Evolutionary conservation across 2,888 invertebrate genomes (phyloP), one percentile per base, ranked within the genome.

Genomic region (Philereme vetulata): DNA sequence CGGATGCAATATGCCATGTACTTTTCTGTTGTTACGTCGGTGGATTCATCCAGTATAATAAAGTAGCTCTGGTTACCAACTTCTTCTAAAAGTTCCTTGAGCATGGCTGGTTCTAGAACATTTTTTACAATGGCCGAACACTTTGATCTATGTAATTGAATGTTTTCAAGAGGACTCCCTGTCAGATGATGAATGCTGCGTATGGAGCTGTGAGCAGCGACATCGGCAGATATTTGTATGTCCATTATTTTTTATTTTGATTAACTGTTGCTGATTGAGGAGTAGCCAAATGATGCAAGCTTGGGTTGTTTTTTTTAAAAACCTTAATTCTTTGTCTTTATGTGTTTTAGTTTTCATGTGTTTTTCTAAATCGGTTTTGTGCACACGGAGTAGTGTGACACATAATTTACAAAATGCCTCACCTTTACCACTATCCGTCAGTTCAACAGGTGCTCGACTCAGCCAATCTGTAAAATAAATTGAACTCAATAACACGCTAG

Each of bases 351-450:
- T 50, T 60, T 60, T 60, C 60, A 55, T 54, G 51, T 60, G 60
- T 47, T 60, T 60, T 60, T 60, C 60, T n/a, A 54, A 54, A 60
- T 60, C 60, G 9, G 54, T 54, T 47, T 60, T 51, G 46, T 60
- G 54, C 34, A 54, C 60, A 55, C 60, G 60, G 47, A 60, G 50
- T 46, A 54, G 51, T 33, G 50, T 11, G 11, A 49, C 40, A 47
- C 60, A 60, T 51, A 60, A 46, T 60, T 54, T 60, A 51, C 54
- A 42, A 42, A 42, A 42, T 43, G 58, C 58, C 43, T 58, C 58
- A 49, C 49, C 58, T 52, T 58, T 58, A n/a, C 58, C 58, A 52
- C 48, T 58, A 43, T 52, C 48, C 11, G 44, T 48, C 33, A 52
- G 42, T 42, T 42, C 8, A 42, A 9, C 42, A 42, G 42, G 8